Conservation (phyloP, 1,140 invertebrate genomes). For the Hormaphis cornu region DNA sequence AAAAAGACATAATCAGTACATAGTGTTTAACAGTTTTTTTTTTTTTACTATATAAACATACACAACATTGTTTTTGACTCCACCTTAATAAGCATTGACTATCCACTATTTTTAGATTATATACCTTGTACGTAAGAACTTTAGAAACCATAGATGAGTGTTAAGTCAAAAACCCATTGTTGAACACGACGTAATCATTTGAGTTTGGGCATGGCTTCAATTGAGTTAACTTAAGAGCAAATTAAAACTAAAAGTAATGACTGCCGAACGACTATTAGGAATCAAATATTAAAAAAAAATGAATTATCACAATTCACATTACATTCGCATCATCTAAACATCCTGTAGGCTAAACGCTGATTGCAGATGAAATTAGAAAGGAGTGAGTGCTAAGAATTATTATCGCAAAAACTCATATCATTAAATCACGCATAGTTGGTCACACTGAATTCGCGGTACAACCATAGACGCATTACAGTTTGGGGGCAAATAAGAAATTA, state of each 20-base stretch:
- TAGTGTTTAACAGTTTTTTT: background rate
- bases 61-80: background rate
- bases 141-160: background rate
- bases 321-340: background rate
- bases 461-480: background rate
- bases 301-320: background rate
- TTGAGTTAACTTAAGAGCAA: background rate
- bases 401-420: constrained; percentile 23
- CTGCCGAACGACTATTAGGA: background rate
- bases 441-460: background rate
- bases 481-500: background rate
- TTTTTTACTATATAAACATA: background rate
- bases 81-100: constrained; percentile 18
- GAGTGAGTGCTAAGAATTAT: background rate
- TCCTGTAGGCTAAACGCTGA: background rate
- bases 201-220: background rate
- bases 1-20: background rate
- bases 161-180: background rate
- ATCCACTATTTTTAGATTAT: constrained; percentile 27
- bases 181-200: background rate
- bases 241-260: background rate
- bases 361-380: constrained; percentile 3
- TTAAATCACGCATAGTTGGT: background rate
- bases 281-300: constrained; percentile 3
- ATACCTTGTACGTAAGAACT: constrained; percentile 14